Conservation (phyloP, 2,113 vertebrate genomes). For the Natator depressus region DNA sequence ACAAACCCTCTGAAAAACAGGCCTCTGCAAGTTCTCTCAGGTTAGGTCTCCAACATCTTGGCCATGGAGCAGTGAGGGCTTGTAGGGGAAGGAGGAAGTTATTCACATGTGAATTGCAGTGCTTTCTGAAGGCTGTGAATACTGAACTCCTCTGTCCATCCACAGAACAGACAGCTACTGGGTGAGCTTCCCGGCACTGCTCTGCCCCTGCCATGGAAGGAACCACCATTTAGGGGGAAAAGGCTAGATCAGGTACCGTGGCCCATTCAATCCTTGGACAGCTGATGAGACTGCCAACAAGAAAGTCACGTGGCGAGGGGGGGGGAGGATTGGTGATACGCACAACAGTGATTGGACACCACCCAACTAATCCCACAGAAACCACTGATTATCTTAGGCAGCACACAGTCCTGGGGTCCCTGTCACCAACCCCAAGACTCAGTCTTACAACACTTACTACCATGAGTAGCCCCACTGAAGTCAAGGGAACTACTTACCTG, state of each 20-base stretch:
- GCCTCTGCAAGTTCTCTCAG: not conserved
- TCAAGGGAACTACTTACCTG: rapidly evolving
- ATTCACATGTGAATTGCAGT: not conserved
- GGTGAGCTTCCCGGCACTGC: not conserved
- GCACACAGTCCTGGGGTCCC: not conserved
- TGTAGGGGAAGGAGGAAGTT: not conserved
- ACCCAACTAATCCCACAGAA: not conserved
- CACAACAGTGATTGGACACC: not conserved
- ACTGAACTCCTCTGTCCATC: not conserved
- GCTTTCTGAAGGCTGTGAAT: not conserved
- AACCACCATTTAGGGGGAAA: not conserved
- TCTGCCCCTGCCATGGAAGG: not conserved
- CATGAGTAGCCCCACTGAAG: not conserved
- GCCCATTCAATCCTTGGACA: not conserved
- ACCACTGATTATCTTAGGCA: not conserved
- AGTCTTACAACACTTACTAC: not conserved
- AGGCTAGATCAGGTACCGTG: not conserved
- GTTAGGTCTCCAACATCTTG: not conserved
- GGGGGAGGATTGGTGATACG: not conserved
- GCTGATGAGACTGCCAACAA: not conserved
- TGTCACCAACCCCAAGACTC: not conserved
- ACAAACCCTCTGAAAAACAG: not conserved
- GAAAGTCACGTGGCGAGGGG: not conserved
- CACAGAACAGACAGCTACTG: not conserved
- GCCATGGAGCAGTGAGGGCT: not conserved